Evolutionary conservation across 2,888 invertebrate species (phyloP).

Genomic region (Torymus aiolomorphi): DNA sequence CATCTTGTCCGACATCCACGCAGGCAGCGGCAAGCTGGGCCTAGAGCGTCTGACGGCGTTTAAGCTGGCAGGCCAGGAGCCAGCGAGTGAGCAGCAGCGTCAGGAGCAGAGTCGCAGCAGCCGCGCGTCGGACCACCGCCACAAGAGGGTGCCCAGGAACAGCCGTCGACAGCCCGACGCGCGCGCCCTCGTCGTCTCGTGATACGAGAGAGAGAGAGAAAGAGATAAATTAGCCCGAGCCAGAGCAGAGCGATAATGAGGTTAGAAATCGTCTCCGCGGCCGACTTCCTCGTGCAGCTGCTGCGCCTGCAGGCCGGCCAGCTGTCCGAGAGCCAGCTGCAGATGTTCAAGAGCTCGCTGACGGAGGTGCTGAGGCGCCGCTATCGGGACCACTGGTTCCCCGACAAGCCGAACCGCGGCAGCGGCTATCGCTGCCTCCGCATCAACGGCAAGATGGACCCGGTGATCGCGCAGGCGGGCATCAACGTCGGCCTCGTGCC

Average conservation of each 20-base stretch:
- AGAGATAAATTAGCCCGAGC: background rate
- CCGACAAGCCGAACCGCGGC: constrained; percentile 83
- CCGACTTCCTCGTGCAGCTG: constrained; percentile 77
- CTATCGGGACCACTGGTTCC: constrained; percentile 85
- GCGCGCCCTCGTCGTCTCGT: constrained; percentile 8
- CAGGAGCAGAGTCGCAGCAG: background rate
- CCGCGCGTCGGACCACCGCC: constrained; percentile 13
- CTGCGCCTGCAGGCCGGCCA: constrained; percentile 74
- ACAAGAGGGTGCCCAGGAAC: constrained; percentile 13
- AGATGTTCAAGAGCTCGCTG: constrained; percentile 76
- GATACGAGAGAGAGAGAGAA: background rate
- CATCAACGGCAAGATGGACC: constrained; percentile 84
- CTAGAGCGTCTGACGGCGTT: background rate
- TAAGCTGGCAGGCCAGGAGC: constrained; percentile 37
- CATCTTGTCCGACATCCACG: constrained; percentile 66
- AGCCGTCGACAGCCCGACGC: too few species aligned
- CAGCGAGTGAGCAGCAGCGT: background rate
- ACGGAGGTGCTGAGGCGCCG: constrained; percentile 76
- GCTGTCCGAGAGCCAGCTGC: constrained; percentile 75
- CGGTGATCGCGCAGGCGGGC: constrained; percentile 82
- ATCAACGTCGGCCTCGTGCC: constrained; percentile 80
- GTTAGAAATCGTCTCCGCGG: constrained; percentile 77
- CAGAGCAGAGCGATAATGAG: constrained; percentile 71
- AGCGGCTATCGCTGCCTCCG: constrained; percentile 84
- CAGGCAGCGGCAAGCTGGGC: background rate